Percentiles rank a stretch among this genome's conserved stretches.
Conservation (phyloP, 2,797 vertebrate genomes). For the Tinamus major region DNA sequence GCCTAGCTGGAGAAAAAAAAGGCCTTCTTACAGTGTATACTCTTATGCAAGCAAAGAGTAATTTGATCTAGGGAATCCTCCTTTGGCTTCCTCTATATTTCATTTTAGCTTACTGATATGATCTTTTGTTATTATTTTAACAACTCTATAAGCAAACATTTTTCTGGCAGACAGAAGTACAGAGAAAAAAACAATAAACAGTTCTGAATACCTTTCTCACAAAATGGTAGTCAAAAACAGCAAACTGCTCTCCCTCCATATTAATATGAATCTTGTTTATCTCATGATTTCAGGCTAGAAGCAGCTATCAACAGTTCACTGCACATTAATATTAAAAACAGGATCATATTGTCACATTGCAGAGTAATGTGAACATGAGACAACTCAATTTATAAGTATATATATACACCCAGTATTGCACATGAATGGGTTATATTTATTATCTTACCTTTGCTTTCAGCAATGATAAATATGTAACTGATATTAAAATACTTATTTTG, state of each 20-base stretch:
- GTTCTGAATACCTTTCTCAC: background rate
- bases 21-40: too few relatives aligned
- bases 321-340: background rate
- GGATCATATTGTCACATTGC: background rate
- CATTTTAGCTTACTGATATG: background rate
- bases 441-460: background rate
- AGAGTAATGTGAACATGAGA: background rate
- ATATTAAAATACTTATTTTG: background rate
- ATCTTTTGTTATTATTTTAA: background rate
- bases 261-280: background rate
- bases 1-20: background rate
- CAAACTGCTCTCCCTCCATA: background rate
- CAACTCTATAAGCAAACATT: background rate
- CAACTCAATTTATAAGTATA: background rate
- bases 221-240: background rate
- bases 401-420: background rate
- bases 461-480: background rate
- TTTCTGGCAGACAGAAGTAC: background rate
- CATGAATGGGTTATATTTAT: background rate
- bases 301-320: background rate
- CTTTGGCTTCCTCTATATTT: background rate
- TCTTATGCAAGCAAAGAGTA: background rate
- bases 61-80: background rate
- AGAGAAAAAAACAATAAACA: background rate
- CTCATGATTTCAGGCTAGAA: conserved; percentile 1